A percentile compares a stretch with the other conserved stretches of the same genome.
These are phyloP conservation scores for Miichthys miiuy DNA, from an alignment of 2,797 vertebrate species.

Conservation along the genomic window DNA sequence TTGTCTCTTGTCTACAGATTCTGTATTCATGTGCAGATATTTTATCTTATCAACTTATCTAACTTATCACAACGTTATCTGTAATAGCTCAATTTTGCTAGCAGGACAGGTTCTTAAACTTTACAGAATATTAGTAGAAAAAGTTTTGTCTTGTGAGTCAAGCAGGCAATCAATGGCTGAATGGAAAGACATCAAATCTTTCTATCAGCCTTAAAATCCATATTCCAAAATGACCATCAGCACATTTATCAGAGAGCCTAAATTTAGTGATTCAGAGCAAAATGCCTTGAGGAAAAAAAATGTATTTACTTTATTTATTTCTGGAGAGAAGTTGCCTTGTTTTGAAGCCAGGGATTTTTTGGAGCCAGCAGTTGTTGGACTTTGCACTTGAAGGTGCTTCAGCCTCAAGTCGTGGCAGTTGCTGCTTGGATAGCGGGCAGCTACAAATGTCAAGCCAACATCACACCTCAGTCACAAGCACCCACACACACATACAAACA, in stretches of 20 bases:
- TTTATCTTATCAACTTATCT: too few species aligned
- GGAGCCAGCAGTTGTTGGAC: background rate
- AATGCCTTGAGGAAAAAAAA: background rate
- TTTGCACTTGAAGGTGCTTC: background rate
- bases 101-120: too few species aligned
- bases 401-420: background rate
- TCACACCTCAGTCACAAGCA: conserved; percentile 36
- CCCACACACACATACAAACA: conserved; percentile 22
- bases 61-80: too few species aligned
- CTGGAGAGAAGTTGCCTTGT: background rate
- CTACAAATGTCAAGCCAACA: conserved; percentile 29
- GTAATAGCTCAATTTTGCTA: too few species aligned
- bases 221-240: background rate
- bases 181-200: too few species aligned
- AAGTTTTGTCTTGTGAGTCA: too few species aligned
- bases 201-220: background rate
- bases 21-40: too few species aligned
- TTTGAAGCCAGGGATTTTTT: background rate
- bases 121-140: too few species aligned
- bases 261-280: background rate
- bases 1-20: too few species aligned
- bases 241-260: too few species aligned
- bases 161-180: too few species aligned
- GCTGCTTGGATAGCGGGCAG: conserved; percentile 8
- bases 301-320: background rate